These are phyloP conservation scores for Meriones unguiculatus DNA, from an alignment of 2,113 vertebrate genomes.

Conservation along the genomic window DNA sequence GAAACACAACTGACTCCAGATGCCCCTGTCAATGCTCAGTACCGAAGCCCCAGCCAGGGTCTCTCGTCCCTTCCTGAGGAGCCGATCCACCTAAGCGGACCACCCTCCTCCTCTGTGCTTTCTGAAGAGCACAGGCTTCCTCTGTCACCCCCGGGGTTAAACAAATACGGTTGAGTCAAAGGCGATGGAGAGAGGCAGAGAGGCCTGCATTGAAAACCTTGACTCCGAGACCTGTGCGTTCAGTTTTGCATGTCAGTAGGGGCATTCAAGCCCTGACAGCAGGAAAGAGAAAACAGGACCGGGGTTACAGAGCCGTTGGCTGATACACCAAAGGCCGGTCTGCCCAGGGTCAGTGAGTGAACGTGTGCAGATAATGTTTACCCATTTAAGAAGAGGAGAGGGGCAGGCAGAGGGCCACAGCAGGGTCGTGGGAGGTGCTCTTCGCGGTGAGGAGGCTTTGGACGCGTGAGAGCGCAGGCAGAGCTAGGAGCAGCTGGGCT, in stretches of 20 bases:
- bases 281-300: background rate
- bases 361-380: background rate
- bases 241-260: background rate
- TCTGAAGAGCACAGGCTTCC: background rate
- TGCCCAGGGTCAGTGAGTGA: background rate
- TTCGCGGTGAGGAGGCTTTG: background rate
- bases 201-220: background rate
- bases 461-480: background rate
- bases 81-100: background rate
- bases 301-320: background rate
- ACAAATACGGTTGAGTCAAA: background rate
- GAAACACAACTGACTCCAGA: background rate
- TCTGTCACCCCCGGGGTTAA: background rate
- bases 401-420: rapidly evolving
- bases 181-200: background rate
- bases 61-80: background rate
- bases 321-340: background rate
- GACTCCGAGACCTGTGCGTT: background rate
- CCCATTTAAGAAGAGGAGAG: background rate
- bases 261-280: background rate
- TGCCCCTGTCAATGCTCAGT: background rate
- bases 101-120: background rate
- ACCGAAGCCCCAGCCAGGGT: no score
- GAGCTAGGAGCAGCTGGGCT: no score
- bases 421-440: background rate